Base-by-base conservation (phyloP, 2,113 vertebrate species). In the Microcebus lehilahytsara region DNA sequence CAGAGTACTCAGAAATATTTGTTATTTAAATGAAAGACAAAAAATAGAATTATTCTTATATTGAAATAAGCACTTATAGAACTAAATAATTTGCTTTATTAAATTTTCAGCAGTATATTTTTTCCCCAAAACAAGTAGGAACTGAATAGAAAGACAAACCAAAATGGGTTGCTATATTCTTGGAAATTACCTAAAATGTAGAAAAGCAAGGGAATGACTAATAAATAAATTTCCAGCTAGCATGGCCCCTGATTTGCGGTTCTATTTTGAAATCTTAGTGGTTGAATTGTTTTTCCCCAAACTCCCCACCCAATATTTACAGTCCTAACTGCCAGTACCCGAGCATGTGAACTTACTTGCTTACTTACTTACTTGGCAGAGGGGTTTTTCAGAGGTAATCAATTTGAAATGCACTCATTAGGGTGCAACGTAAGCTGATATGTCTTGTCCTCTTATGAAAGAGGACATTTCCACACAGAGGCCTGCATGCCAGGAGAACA, bases 1-100 rank as follows among this genome's bases (percentile, higher is more conserved):
- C 58, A 58, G 3, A 74, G 12, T 69, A 62, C 23, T 88, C 69
- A 67, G 25, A 93, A 85, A 22, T 84, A 62, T 88, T 79, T 37
- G 17, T 86, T 93, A 80, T 56, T 74, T 87, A 56, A 85, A 81
- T 77, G 56, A 75, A 89, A 89, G 12, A 89, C 16, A 93, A 81
- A 40, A 87, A 32, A 78, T n/a, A 62, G 17, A 81, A 3, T 51
- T 77, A 51, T 56, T 71, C 6, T 46, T 22, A 42, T 80, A 80
- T 6, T 74, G 19, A 86, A 74, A 90, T 56, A 58, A 79, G 2
- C 5, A 8, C 14, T 10, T 58, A n/a, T 6, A 64, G n/a, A 67
- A 93, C n/a, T 51, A 77, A 85, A 69, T 74, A 74, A 62, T 64
- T 93, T 34, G 2, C 12, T 84, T 83, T 40, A 90, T 66, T 91